phyloP scores from a whole-genome alignment of 2,113 vertebrate species.

The Podarcis raffonei region DNA sequence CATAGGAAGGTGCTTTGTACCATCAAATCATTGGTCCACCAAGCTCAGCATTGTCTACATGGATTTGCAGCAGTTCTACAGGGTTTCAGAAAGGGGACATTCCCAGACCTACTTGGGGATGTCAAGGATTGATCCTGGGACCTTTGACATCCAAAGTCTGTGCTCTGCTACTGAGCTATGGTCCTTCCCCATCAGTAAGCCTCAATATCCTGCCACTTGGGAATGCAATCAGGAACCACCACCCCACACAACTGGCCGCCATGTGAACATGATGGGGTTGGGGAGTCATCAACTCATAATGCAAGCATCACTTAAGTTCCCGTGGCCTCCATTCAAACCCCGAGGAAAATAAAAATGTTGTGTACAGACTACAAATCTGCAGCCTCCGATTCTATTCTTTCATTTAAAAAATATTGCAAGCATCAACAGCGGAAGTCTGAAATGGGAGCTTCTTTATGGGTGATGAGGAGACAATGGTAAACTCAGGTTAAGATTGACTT shows the following conservation, averaged over 20 bases:
- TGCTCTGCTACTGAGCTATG: too few relatives aligned
- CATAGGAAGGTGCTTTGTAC: too few relatives aligned
- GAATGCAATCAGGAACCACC: not conserved
- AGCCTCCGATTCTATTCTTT: not conserved
- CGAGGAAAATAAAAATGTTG: not conserved
- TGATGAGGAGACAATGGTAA: not conserved
- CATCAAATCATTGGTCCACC: too few relatives aligned
- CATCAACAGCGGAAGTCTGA: not conserved
- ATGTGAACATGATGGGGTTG: not conserved
- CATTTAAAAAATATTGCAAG: not conserved
- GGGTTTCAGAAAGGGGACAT: too few relatives aligned
- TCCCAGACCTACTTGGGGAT: too few relatives aligned
- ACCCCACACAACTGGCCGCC: not conserved
- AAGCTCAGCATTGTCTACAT: too few relatives aligned
- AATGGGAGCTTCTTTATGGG: not conserved
- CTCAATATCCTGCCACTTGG: not conserved
- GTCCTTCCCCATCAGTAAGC: too few relatives aligned
- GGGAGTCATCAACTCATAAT: not conserved
- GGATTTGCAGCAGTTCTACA: too few relatives aligned
- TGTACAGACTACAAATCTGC: not conserved
- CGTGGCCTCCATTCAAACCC: not conserved
- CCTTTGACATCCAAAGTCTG: too few relatives aligned
- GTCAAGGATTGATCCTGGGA: too few relatives aligned
- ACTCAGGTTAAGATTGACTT: not conserved
- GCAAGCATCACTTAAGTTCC: not conserved